Evolutionary conservation across 2,113 vertebrate species (phyloP).

Genomic region (Oncorhynchus keta): DNA sequence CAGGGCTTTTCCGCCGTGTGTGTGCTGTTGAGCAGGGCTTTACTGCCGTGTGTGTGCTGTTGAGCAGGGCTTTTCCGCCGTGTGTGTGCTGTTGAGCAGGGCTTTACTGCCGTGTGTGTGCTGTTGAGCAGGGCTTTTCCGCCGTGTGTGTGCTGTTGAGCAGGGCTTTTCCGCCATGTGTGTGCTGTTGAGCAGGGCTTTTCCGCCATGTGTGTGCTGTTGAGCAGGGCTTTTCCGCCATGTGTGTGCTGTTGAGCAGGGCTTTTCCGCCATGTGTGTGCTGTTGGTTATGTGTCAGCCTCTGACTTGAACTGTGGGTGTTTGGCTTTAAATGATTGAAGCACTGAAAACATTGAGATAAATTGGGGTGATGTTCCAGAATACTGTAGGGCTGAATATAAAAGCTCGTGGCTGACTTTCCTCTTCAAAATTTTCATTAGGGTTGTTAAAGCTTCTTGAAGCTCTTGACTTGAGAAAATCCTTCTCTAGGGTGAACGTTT

Average conservation of each 20-base stretch:
- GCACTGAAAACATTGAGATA: constrained; percentile 7
- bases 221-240: constrained; percentile 29
- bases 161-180: constrained; percentile 21
- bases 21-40: not conserved
- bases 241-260: constrained; percentile 19
- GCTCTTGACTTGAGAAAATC: not conserved
- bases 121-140: too few species aligned
- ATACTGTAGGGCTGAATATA: not conserved
- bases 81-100: constrained; percentile 3
- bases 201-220: constrained; percentile 21
- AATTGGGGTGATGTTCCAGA: not conserved
- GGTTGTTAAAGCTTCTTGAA: not conserved
- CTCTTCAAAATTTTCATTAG: constrained; percentile 9
- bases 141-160: too few species aligned
- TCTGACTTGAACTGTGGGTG: constrained; percentile 31
- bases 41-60: constrained; percentile 27
- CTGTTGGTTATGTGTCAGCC: constrained; percentile 6
- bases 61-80: constrained; percentile 29
- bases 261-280: constrained; percentile 22
- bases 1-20: not conserved
- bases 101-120: not conserved
- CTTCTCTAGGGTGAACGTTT: not conserved
- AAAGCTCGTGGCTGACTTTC: constrained; percentile 14
- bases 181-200: not conserved
- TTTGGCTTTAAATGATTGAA: constrained; percentile 54